Conservation (phyloP, 2,888 invertebrate genomes). For the Emmelina monodactyla region DNA sequence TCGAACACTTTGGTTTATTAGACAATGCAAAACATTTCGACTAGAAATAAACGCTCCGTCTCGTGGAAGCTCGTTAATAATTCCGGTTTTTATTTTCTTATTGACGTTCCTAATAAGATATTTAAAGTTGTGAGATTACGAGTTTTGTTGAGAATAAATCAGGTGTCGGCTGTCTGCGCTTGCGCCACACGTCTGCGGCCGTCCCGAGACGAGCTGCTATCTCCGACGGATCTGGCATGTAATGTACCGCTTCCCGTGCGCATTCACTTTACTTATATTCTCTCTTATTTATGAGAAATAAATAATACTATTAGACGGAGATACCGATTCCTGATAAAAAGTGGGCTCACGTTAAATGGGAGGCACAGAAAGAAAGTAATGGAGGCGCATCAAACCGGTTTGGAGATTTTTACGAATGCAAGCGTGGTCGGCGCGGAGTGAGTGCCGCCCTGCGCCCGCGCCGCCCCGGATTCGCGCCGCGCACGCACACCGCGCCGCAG, state of each 20-base stretch:
- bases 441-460: constrained; percentile 47
- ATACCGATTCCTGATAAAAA: constrained; percentile 67
- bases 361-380: constrained; percentile 67
- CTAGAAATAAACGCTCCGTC: too few species aligned
- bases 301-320: constrained; percentile 66
- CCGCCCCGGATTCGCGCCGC: constrained; percentile 51
- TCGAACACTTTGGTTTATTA: too few species aligned
- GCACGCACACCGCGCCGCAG: constrained; percentile 28
- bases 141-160: too few species aligned
- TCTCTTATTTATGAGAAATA: constrained; percentile 65
- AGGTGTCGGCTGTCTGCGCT: too few species aligned
- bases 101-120: too few species aligned
- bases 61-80: too few species aligned
- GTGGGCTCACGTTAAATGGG: constrained; percentile 65
- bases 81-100: too few species aligned
- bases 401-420: constrained; percentile 66
- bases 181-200: too few species aligned
- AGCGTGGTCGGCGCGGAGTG: constrained; percentile 47
- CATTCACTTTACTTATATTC: constrained; percentile 61
- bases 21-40: too few species aligned
- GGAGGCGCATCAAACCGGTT: constrained; percentile 65
- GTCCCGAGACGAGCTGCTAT: too few species aligned
- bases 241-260: constrained; percentile 56
- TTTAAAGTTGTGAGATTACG: too few species aligned
- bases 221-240: constrained; percentile 49